Base-by-base conservation (phyloP, 2,888 invertebrate species). In the Eupithecia abbreviata region DNA sequence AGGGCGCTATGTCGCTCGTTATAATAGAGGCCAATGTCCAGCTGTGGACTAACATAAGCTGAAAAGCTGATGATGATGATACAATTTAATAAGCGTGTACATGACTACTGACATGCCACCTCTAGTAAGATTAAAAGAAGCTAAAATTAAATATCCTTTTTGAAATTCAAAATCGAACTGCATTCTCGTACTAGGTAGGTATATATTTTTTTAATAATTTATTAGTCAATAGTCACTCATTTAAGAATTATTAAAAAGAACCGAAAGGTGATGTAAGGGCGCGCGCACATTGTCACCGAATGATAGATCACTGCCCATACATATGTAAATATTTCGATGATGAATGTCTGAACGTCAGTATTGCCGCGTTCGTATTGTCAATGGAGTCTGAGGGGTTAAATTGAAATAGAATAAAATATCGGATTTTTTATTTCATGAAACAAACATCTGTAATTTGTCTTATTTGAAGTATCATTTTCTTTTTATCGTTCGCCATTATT, bases 261-360 rank as follows among this genome's bases (percentile, higher is more conserved):
- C 81, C 83, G 81, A 87, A 88, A 90, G 88, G 90, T 89, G 86
- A 87, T 76, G 77, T 76, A 82, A 87, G 88, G 90, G 90, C 90
- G 90, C 89, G 86, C 82, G 87, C 86, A 84, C 87, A 91, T 92
- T 94, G 93, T 92, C 90, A 88, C 85, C 82, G 79, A 79, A 85
- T 94, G 94, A 94, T 92, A 88, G 90, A 94, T 93, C 86, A 89
- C 90, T 92, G 92, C 91, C 89, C 86, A 88, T 92, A 91, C 86
- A 91, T 88, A 94, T 94, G 93, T 90, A 92, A 94, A 94, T 93
- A 82, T 82, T 67, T 78, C 82, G 82, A 86, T 89, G 89, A 90
- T 87, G 86, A 85, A 90, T 88, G 86, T 85, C 77, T 82, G 75
- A 79, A 69, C 71, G 83, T 83, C 78, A 80, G 80, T 81, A 75